Conservation (phyloP, 2,797 vertebrate genomes). For the Eulemur rubriventer region DNA sequence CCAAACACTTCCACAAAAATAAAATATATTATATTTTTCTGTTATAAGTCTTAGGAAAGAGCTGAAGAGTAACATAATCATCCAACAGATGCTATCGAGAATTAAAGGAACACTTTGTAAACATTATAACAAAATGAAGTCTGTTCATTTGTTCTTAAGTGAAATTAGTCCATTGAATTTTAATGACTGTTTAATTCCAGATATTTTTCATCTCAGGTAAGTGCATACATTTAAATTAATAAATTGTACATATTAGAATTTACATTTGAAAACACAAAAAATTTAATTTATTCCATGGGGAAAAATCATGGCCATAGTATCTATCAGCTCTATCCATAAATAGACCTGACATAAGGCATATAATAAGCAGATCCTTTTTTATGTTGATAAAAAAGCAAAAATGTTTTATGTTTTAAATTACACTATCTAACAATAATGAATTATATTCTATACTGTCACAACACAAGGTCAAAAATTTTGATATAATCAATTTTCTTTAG, state of each 20-base stretch:
- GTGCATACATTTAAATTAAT: constrained; percentile 52
- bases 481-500: neutral
- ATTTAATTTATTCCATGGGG: neutral
- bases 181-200: constrained; percentile 61
- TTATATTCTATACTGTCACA: neutral
- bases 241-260: constrained; percentile 29
- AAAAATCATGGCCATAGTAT: neutral
- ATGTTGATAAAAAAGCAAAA: neutral
- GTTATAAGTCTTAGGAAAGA: constrained; percentile 43
- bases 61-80: constrained; percentile 71
- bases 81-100: constrained; percentile 73
- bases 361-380: neutral
- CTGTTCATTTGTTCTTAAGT: constrained; percentile 75
- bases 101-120: constrained; percentile 74
- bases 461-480: neutral
- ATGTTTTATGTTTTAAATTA: neutral
- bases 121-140: constrained; percentile 71
- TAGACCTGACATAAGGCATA: neutral
- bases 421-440: neutral
- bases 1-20: constrained; percentile 55
- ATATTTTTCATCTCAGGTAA: constrained; percentile 58
- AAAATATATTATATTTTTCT: constrained; percentile 52
- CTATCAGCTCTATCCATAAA: neutral
- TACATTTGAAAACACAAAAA: neutral
- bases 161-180: constrained; percentile 65